Evolutionary conservation across 2,797 vertebrate genomes (phyloP).

Genomic region (Pseudomugil gertrudae): DNA sequence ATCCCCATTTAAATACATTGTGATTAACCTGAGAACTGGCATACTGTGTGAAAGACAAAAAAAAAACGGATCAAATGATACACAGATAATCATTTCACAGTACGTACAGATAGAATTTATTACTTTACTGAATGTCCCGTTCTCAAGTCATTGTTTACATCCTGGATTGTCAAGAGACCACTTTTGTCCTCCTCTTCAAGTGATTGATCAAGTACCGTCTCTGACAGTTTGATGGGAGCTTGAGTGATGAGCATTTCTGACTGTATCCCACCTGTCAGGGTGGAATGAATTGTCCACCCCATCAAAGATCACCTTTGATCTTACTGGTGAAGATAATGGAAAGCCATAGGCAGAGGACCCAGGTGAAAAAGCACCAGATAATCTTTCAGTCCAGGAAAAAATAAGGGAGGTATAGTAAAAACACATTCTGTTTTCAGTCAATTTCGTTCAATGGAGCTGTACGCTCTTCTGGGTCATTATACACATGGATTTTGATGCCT

Average conservation of each 20-base stretch:
- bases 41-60: not conserved
- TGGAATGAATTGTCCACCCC: constrained; percentile 83
- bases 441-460: constrained; percentile 47
- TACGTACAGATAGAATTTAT: not conserved
- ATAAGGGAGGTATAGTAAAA: not conserved
- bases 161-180: constrained; percentile 78
- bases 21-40: not conserved
- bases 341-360: constrained; percentile 45
- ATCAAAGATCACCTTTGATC: constrained; percentile 84
- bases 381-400: constrained; percentile 25
- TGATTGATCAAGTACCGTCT: constrained; percentile 84
- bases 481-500: constrained; percentile 38
- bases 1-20: not conserved
- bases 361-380: constrained; percentile 47
- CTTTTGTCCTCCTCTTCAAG: constrained; percentile 73
- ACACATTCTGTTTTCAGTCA: constrained; percentile 35
- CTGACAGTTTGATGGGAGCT: constrained; percentile 85
- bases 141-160: constrained; percentile 62
- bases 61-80: not conserved
- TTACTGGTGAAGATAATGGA: constrained; percentile 62
- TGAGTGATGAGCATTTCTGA: constrained; percentile 82
- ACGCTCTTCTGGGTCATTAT: constrained; percentile 58
- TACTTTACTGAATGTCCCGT: constrained; percentile 26
- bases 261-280: constrained; percentile 79
- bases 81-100: not conserved